Base-by-base conservation (phyloP, 1,140 invertebrate genomes). In the Drosophila busckii region DNA sequence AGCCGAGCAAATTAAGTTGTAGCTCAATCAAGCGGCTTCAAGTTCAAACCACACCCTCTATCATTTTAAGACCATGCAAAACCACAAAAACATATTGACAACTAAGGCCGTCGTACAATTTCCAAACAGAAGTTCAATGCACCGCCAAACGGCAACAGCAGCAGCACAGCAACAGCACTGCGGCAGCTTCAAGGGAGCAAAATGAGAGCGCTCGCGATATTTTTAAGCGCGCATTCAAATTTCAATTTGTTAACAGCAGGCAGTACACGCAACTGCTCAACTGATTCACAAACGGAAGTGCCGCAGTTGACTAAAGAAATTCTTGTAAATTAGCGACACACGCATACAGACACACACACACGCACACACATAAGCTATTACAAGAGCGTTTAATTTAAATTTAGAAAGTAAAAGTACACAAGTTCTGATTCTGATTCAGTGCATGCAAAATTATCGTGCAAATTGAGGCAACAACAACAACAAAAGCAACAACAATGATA, bases 221-320 rank as follows among this genome's bases (percentile, higher is more conserved):
- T 80, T 78, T 78, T 78, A 80, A 76, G 70, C 62, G 28, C 29
- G 32, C 32, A 62, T 61, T 75, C n/a, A n/a, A n/a, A 75, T 75
- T 69, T 75, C 64, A 70, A 75, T 75, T 75, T 75, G 73, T 73
- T 54, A 48, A 49, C 52, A 70, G 71, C 71, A 78, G 16, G 15
- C 1, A 2, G 2, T 17, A 32, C 41, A 45, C 48, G 35, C 10
- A 26, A 8, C 16, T 50, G 44, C 34, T 35, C 8, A 37, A 41
- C 60, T 75, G 70, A 75, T 44, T 75, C 70, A 75, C 70, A 73
- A 80, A 78, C 73, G 73, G 73, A 78, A 76, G 70, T 76, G n/a
- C 60, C 13, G 54, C 20, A 29, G 20, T 28, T 48, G 58, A 41
- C 52, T 49, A 55, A 49, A 38, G 45, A 48, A 62, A 55, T 62